A percentile compares a stretch with the other conserved stretches of the same genome.
Evolutionary conservation across 2,888 invertebrate genomes (phyloP).

Genomic region (Pyrgus malvae): DNA sequence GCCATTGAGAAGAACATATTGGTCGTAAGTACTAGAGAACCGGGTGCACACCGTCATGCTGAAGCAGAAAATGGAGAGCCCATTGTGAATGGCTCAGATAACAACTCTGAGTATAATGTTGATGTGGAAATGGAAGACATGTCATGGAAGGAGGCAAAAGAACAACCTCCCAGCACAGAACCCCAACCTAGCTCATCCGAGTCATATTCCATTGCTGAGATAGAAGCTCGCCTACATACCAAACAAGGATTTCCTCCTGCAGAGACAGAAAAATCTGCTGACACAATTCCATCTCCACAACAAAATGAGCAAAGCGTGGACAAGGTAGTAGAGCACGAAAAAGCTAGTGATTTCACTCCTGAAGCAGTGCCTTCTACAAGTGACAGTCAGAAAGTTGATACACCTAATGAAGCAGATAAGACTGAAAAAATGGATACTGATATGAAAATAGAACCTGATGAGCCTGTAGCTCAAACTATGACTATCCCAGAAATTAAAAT

Average conservation of each 20-base stretch:
- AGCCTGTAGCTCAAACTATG: slow-evolving; percentile 36
- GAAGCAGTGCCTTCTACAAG: slow-evolving; percentile 37
- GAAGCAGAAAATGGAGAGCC: slow-evolving; percentile 86
- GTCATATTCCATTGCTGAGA: slow-evolving; percentile 64
- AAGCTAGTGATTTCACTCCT: slow-evolving; percentile 36
- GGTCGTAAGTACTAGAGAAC: slow-evolving; percentile 90
- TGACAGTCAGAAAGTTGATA: slow-evolving; percentile 42
- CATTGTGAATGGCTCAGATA: slow-evolving; percentile 83
- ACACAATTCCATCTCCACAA: slow-evolving; percentile 16
- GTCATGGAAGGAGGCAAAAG: slow-evolving; percentile 71
- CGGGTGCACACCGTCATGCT: slow-evolving; percentile 81
- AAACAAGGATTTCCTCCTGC: slow-evolving; percentile 67
- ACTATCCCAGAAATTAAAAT: slow-evolving; percentile 71
- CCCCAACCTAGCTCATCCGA: slow-evolving; percentile 72
- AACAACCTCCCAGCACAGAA: slow-evolving; percentile 52
- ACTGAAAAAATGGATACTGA: slow-evolving; percentile 52
- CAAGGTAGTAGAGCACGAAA: slow-evolving; percentile 43
- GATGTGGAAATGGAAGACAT: slow-evolving; percentile 80
- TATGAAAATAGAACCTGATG: slow-evolving; percentile 45
- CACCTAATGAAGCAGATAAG: slow-evolving; percentile 34
- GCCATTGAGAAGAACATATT: slow-evolving; percentile 97
- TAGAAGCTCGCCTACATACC: slow-evolving; percentile 68
- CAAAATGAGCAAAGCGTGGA: slow-evolving; percentile 28
- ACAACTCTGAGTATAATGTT: slow-evolving; percentile 77
- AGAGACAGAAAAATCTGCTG: slow-evolving; percentile 50